These are phyloP conservation scores for Virgularia gustaviana DNA, from an alignment of 92 coral and sea anemone species.

Conservation along the genomic window DNA sequence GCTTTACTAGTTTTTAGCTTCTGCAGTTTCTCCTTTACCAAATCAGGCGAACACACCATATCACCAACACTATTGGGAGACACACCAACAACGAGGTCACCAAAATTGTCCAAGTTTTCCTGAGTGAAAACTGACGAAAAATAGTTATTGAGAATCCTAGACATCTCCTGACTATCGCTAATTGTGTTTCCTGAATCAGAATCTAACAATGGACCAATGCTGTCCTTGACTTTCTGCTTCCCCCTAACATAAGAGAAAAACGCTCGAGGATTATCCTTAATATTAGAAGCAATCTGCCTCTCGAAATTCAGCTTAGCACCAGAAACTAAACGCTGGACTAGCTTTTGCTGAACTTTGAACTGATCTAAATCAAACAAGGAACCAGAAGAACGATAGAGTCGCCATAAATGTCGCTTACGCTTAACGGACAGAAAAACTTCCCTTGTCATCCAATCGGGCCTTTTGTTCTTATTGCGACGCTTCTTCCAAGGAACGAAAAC, in stretches of 20 bases:
- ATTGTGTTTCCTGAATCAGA: conserved; percentile 8
- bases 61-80: neutral
- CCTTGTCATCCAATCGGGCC: no score
- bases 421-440: no score
- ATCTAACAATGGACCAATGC: neutral
- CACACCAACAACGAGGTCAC: no score
- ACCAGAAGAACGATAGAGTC: no score
- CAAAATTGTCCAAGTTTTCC: neutral
- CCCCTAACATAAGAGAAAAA: conserved; percentile 21
- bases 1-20: neutral
- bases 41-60: neutral
- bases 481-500: no score
- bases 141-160: conserved; percentile 1
- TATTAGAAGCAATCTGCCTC: neutral
- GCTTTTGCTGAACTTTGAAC: no score
- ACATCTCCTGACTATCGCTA: neutral
- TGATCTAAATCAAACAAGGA: no score
- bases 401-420: no score
- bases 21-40: neutral
- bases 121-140: neutral
- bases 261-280: neutral
- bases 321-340: no score
- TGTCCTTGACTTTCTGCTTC: conserved; percentile 11
- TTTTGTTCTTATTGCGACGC: no score
- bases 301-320: no score